Evolutionary conservation across 1,140 invertebrate species (phyloP).

Genomic region (Phocides pigmalion): DNA sequence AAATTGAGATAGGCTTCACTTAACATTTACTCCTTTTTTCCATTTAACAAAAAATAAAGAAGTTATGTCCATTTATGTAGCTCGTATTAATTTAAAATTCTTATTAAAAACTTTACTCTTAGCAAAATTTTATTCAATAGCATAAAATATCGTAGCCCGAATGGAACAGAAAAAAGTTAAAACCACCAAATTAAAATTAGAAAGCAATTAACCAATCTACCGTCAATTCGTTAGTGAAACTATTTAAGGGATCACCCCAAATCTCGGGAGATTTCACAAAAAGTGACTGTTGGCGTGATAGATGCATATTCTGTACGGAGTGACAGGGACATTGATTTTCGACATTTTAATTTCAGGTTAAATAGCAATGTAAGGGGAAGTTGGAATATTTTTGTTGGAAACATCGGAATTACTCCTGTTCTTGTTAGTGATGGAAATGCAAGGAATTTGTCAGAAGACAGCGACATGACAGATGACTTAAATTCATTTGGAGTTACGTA

Average conservation of each 20-base stretch:
- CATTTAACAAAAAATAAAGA: no score
- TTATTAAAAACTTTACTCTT: no score
- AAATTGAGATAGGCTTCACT: no score
- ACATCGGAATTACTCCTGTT: constrained; percentile 50
- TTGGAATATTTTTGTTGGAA: constrained; percentile 61
- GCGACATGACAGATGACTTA: constrained; percentile 49
- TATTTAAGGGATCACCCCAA: constrained; percentile 55
- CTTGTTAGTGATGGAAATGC: constrained; percentile 48
- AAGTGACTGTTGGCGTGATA: constrained; percentile 57
- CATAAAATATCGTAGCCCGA: no score
- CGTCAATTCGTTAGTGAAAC: constrained; percentile 45
- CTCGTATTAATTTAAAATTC: no score
- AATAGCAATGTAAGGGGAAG: constrained; percentile 52
- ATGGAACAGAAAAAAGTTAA: constrained; percentile 22
- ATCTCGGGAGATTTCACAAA: constrained; percentile 43
- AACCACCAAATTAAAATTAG: constrained; percentile 52
- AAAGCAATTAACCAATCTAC: constrained; percentile 56
- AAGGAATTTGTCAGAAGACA: constrained; percentile 56
- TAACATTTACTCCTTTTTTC: no score
- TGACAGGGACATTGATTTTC: constrained; percentile 69
- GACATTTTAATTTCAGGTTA: constrained; percentile 78
- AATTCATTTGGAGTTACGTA: constrained; percentile 27
- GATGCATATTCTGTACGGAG: constrained; percentile 42
- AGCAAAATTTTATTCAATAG: no score
- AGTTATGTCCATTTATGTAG: no score